These are phyloP conservation scores for Borostomias antarcticus DNA, from an alignment of 2,797 vertebrate species.

Conservation along the genomic window DNA sequence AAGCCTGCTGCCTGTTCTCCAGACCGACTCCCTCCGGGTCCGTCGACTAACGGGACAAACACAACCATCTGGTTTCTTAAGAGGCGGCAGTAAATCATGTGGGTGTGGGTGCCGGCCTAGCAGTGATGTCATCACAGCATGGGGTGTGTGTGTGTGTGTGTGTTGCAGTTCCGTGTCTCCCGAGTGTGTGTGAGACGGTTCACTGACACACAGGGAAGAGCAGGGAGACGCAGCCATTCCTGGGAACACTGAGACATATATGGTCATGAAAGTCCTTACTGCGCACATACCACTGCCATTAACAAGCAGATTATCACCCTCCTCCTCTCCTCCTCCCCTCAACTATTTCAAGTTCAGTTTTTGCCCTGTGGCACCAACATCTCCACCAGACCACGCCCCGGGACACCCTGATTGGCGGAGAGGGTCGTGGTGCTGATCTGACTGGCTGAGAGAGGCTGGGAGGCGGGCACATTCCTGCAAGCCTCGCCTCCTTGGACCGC, in stretches of 20 bases:
- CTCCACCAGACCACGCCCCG: constrained; percentile 3
- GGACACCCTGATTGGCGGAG: constrained; percentile 57
- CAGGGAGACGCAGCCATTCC: no score
- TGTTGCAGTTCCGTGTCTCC: no score
- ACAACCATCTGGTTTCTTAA: no score
- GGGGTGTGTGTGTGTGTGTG: no score
- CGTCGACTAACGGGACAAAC: no score
- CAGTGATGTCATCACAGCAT: no score
- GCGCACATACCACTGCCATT: constrained; percentile 80
- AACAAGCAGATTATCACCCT: constrained; percentile 71
- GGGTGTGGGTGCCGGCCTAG: no score
- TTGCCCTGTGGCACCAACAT: constrained; percentile 38
- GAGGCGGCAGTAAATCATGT: no score
- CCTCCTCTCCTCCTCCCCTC: constrained; percentile 42
- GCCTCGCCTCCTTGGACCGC: constrained; percentile 70
- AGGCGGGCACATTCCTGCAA: constrained; percentile 12
- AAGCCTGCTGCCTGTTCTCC: no score
- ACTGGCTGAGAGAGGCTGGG: constrained; percentile 62
- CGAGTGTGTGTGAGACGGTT: no score
- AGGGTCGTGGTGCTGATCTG: constrained; percentile 13
- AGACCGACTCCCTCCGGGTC: no score
- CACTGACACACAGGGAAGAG: no score
- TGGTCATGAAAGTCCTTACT: constrained; percentile 80
- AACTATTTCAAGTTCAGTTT: constrained; percentile 64
- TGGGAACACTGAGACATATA: constrained; percentile 81